Evolutionary conservation across 2,888 invertebrate species (phyloP), one percentile per base, ranked within the genome.

Genomic region (Dryococelus australis): DNA sequence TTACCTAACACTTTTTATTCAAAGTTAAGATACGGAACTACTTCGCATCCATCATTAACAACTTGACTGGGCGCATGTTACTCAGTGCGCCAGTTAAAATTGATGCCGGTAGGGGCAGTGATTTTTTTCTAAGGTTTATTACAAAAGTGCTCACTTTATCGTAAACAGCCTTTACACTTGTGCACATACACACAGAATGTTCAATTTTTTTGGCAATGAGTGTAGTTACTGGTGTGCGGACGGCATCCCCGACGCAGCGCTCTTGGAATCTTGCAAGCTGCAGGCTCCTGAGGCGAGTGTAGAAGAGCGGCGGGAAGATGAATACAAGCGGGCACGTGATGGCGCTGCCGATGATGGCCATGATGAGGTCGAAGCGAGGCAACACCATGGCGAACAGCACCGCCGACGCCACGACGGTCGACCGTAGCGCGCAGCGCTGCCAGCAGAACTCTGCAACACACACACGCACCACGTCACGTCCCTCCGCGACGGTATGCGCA

Each of bases 291-390:
- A 97, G 94, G 91, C 95, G 95, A 0, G 96, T 93, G 91, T 97
- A 98, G 91, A 98, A 95, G 81, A 98, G 90, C 0, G 98, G 97
- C 0, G 98, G 98, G 88, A 97, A 94, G 88, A 98, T 94, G 90
- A 98, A 98, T 90, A 97, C 96, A 20, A 98, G 92, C 0, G 98
- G 96, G 0, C 97, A 97, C 0, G 96, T 96, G 8, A 98, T 93
- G 0, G 97, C 96, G 8, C 97, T 97, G 0, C 98, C 98, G 16
- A 98, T 95, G 0, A 98, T 93, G 2, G 97, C 96, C 95, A 98
- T 96, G 20, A 98, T 96, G 28, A 97, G 93, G 90, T 98, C 97
- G 91, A 98, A 98, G 89, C 96, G 94, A 0, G 98, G 98, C 0
- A 98, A 95, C 0, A 96, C 94, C 92, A 97, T 97, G 0, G 96